These are phyloP conservation scores for Trematomus bernacchii DNA, from an alignment of 2,797 vertebrate species.

Conservation along the genomic window DNA sequence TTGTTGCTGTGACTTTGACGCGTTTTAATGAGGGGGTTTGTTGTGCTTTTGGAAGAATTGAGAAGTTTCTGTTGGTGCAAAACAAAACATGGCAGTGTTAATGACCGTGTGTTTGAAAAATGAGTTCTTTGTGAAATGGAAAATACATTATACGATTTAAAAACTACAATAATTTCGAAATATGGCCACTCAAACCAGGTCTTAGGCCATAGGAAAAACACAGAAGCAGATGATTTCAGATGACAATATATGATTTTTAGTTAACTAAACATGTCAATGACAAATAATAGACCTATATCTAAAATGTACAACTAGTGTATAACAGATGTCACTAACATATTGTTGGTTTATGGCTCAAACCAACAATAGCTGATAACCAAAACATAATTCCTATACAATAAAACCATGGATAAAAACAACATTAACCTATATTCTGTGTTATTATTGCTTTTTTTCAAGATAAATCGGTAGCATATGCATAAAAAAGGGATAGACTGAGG, in stretches of 20 bases:
- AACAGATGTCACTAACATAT: background rate
- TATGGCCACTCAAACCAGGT: background rate
- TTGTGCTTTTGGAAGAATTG: background rate
- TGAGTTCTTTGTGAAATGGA: background rate
- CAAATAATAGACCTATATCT: no score
- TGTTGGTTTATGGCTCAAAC: background rate
- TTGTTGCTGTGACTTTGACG: background rate
- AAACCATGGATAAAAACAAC: background rate
- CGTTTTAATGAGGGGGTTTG: background rate
- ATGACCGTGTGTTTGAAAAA: background rate
- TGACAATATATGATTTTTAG: no score
- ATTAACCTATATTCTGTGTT: background rate
- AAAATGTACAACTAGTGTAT: background rate
- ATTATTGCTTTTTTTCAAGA: no score
- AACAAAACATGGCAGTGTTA: background rate
- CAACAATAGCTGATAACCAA: background rate
- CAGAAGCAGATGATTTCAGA: background rate
- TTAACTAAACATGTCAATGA: no score
- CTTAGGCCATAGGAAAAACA: no score
- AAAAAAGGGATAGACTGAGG: no score
- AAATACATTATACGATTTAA: background rate
- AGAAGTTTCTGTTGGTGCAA: conserved; percentile 3
- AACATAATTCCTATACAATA: background rate
- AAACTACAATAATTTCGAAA: background rate
- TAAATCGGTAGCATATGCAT: no score